Evolutionary conservation across 2,113 vertebrate genomes (phyloP), one percentile per base, ranked within the genome.

Genomic region (Elanus axillaris): DNA sequence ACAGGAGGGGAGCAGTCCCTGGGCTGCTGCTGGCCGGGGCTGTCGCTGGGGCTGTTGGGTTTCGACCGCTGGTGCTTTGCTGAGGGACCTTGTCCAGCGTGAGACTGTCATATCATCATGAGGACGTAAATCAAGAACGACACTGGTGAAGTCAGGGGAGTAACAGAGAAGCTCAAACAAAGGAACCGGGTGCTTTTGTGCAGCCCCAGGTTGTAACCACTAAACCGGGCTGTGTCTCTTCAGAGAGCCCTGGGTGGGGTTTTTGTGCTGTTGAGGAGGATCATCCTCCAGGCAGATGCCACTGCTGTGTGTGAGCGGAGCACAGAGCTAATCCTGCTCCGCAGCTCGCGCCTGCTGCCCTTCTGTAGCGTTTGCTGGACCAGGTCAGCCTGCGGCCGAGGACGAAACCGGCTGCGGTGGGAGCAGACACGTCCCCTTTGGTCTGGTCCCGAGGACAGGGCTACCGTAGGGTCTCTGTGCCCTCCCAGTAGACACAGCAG

Each of bases 71-170:
- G 67, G 14, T 20, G n/a, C 48, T 79, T 45, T 60, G 38, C 42
- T 80, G 74, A 53, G 52, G 78, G n/a, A 17, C 0, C n/a, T 63
- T 38, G 52, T n/a, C 42, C 56, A 25, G 52, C 69, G 19, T 34
- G 32, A 27, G 22, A 1, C 4, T 38, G 16, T 36, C 1, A 0
- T 10, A 0, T 17, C 22, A 29, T 42, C n/a, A 17, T 1, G 3
- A 67, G 31, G 55, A 2, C 31, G 50, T 21, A n/a, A 66, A 48
- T 53, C 34, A 22, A 63, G 72, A 45, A 5, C 10, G 10, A 9
- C 11, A 3, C 50, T 47, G 40, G 9, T 26, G 50, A 13, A n/a
- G 36, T 7, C 50, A 4, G 42, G 42, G 64, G 22, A 43, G 32
- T 14, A 19, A 18, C 31, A 15, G 71, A 3, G 6, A 13, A 13